Evolutionary conservation across 1,140 invertebrate species (phyloP).

Genomic region (Atopsyche davidsoni): DNA sequence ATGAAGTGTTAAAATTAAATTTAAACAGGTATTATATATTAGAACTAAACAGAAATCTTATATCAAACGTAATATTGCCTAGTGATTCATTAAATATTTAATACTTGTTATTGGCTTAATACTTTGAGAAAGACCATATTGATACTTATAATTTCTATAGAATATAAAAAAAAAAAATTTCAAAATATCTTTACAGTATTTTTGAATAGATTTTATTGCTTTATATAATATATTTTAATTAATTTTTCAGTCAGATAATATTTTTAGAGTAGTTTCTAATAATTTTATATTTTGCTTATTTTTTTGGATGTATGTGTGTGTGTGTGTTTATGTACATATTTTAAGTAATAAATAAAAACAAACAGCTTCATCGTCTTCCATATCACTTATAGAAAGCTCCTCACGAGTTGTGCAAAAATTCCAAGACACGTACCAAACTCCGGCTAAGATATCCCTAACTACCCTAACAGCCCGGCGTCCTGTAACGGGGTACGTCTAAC

Average conservation of each 20-base stretch:
- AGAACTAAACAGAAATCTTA: too few relatives aligned
- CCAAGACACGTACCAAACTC: constrained; percentile 19
- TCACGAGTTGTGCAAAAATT: constrained; percentile 17
- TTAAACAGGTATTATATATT: too few relatives aligned
- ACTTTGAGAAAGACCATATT: too few relatives aligned
- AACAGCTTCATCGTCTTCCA: background rate
- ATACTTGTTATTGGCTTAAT: too few relatives aligned
- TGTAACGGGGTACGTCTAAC: constrained; percentile 8
- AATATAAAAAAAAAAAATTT: too few relatives aligned
- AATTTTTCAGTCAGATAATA: background rate
- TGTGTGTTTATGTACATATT: background rate
- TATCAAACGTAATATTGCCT: too few relatives aligned
- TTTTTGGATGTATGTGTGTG: background rate
- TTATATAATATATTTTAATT: background rate
- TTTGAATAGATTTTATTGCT: too few relatives aligned
- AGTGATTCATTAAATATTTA: too few relatives aligned
- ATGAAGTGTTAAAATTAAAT: too few relatives aligned
- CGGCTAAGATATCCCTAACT: constrained; percentile 17
- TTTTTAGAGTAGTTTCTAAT: background rate
- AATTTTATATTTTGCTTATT: background rate
- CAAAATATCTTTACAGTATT: too few relatives aligned
- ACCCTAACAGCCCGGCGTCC: constrained; percentile 17
- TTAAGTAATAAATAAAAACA: background rate
- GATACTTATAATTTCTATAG: too few relatives aligned
- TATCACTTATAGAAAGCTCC: background rate